A percentile compares a stretch with the other conserved stretches of the same genome.
Conservation (phyloP, 2,113 vertebrate species). For the Calyptommatus sinebrachiatus region DNA sequence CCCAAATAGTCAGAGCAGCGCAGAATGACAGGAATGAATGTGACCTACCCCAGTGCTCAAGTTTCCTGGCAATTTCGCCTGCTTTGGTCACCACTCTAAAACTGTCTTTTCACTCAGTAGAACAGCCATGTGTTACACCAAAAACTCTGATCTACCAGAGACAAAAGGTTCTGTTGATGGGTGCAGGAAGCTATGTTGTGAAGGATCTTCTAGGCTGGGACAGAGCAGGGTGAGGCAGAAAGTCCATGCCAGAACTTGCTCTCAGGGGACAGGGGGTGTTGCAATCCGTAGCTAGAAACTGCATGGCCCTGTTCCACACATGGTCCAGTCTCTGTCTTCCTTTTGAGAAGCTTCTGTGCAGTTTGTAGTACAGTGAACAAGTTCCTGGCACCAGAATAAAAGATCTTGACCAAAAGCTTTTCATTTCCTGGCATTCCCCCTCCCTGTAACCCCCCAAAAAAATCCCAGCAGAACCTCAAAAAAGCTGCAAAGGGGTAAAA, state of each 20-base stretch:
- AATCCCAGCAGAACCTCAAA: slow-evolving; percentile 3
- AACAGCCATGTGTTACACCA: neutral
- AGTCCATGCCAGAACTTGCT: neutral
- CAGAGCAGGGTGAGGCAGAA: neutral
- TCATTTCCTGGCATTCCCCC: neutral
- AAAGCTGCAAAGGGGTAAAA: neutral
- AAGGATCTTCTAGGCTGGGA: neutral
- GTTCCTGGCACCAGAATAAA: slow-evolving; percentile 25
- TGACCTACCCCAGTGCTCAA: neutral
- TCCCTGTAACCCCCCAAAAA: neutral
- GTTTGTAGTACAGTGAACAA: slow-evolving; percentile 1
- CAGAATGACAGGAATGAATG: slow-evolving; percentile 6
- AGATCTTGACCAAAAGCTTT: slow-evolving; percentile 25
- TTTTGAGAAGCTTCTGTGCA: slow-evolving; percentile 24
- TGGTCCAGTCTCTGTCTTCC: slow-evolving; percentile 15
- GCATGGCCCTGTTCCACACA: slow-evolving; percentile 2
- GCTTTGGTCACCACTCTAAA: neutral
- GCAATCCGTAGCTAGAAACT: neutral
- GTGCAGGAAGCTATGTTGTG: neutral
- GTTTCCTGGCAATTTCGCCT: neutral
- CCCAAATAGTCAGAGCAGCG: neutral
- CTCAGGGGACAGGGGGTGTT: neutral
- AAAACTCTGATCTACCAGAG: neutral
- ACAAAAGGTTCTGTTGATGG: neutral
- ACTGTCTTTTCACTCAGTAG: neutral